A percentile compares a stretch with the other conserved stretches of the same genome.
phyloP scores from a whole-genome alignment of 37 sponge, comb jelly and placozoan genomes.

The Tethya wilhelma region DNA sequence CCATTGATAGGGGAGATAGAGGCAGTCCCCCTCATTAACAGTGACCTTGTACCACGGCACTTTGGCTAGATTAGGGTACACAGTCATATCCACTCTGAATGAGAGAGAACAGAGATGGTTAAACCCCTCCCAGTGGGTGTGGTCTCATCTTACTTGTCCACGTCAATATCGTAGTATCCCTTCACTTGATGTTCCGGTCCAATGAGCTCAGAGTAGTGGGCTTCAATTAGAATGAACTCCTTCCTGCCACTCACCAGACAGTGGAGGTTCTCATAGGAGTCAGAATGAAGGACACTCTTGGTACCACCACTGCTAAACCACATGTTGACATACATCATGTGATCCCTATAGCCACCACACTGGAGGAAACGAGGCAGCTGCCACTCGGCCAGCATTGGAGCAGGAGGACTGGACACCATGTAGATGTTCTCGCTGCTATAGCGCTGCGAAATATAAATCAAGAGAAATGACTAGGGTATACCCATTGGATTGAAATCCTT shows the following conservation, averaged over 20 bases:
- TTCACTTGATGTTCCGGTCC: conserved; percentile 59
- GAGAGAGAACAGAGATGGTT: background rate
- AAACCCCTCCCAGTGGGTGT: background rate
- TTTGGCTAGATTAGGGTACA: conserved; percentile 48
- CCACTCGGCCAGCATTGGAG: conserved; percentile 59
- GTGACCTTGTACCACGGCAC: conserved; percentile 69
- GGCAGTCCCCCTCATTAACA: conserved; percentile 72
- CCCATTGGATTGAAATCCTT: background rate
- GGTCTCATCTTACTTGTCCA: conserved; percentile 39
- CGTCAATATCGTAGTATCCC: conserved; percentile 71
- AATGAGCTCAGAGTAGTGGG: conserved; percentile 50
- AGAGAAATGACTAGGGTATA: background rate
- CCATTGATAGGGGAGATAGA: conserved; percentile 75
- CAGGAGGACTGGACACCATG: conserved; percentile 54
- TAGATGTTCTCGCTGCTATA: conserved; percentile 61
- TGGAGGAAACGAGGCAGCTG: conserved; percentile 45
- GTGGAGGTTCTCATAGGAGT: conserved; percentile 73
- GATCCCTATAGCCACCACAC: conserved; percentile 71
- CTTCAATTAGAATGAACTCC: conserved; percentile 68
- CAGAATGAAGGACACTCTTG: conserved; percentile 78
- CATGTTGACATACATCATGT: conserved; percentile 36
- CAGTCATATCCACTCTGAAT: conserved; percentile 66
- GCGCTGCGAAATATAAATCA: conserved; percentile 20
- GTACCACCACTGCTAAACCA: conserved; percentile 93
- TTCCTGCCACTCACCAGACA: conserved; percentile 76